A percentile compares a stretch with the other conserved stretches of the same genome.
Conservation (phyloP, 2,113 vertebrate genomes). For the Bagarius yarrelli region DNA sequence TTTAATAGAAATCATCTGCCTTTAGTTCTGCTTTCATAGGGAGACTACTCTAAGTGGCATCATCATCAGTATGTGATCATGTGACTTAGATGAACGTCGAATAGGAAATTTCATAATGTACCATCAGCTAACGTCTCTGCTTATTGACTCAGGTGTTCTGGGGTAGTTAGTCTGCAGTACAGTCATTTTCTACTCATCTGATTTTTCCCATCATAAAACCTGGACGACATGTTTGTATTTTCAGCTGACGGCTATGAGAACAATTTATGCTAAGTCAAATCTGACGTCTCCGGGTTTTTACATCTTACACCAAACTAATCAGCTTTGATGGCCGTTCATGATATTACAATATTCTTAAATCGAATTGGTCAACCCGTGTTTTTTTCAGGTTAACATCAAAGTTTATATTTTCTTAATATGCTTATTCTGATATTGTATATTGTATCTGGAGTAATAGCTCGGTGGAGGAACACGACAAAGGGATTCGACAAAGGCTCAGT, state of each 20-base stretch:
- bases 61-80: constrained; percentile 3
- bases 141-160: neutral
- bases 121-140: neutral
- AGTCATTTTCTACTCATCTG: neutral
- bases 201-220: neutral
- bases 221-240: neutral
- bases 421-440: neutral
- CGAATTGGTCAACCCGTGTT: too few relatives aligned
- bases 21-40: neutral
- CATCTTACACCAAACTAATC: too few relatives aligned
- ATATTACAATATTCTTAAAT: too few relatives aligned
- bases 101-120: neutral
- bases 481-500: neutral
- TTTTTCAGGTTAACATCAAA: too few relatives aligned
- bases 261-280: neutral
- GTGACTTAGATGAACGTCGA: neutral
- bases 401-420: neutral
- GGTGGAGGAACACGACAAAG: too few relatives aligned
- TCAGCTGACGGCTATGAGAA: neutral
- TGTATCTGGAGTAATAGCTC: neutral
- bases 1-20: neutral
- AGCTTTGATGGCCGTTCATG: too few relatives aligned
- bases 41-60: neutral
- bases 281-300: neutral
- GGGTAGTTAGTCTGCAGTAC: neutral